Evolutionary conservation across 2,888 invertebrate species (phyloP).

Genomic region (Abrostola tripartita): DNA sequence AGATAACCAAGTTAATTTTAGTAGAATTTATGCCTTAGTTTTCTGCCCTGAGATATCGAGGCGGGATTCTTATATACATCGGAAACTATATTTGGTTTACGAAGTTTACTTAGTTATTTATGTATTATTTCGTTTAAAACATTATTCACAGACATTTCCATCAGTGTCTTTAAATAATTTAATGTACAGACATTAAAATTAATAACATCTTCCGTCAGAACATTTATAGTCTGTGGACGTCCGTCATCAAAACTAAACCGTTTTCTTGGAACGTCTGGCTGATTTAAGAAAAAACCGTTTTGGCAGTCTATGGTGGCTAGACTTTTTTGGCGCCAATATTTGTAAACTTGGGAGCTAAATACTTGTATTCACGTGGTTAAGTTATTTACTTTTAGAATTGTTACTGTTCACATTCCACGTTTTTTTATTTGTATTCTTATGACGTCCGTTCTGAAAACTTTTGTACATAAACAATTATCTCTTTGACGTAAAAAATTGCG

Average conservation of each 20-base stretch:
- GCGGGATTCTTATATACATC: background rate
- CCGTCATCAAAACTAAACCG: constrained; percentile 6
- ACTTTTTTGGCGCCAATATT: constrained; percentile 28
- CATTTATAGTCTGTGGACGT: constrained; percentile 2
- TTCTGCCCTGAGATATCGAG: background rate
- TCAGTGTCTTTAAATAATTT: background rate
- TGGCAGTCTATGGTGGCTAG: constrained; percentile 7
- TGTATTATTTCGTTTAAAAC: background rate
- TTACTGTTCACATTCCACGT: constrained; percentile 1
- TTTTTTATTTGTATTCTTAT: background rate
- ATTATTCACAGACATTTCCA: background rate
- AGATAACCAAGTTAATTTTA: too few species aligned
- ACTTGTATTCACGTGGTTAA: background rate
- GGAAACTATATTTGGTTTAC: background rate
- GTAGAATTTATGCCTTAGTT: too few species aligned
- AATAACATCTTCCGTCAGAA: background rate
- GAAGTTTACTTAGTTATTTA: background rate
- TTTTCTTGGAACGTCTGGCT: constrained; percentile 8
- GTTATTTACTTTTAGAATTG: constrained; percentile 1
- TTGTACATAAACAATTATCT: constrained; percentile 2
- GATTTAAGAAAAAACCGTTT: constrained; percentile 1
- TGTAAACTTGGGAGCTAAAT: constrained; percentile 1
- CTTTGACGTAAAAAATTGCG: constrained; percentile 11
- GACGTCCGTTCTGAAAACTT: constrained; percentile 1
- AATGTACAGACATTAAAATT: constrained; percentile 5